Percentiles rank a stretch among this genome's conserved stretches.
Evolutionary conservation across 2,113 vertebrate genomes (phyloP).

Genomic region (Tragelaphus scriptus): DNA sequence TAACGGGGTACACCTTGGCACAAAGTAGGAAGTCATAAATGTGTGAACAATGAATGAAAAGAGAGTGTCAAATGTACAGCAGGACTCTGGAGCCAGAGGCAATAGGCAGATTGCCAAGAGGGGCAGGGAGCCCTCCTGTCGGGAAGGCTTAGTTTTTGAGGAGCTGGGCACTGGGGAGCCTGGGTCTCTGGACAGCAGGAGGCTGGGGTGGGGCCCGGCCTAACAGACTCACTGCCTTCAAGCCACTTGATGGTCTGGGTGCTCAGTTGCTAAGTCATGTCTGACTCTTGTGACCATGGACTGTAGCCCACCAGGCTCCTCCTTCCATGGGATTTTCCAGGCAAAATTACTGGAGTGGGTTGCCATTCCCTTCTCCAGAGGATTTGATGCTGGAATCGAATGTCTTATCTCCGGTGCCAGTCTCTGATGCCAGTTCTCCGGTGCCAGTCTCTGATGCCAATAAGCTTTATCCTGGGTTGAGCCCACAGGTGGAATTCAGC

Average conservation of each 20-base stretch:
- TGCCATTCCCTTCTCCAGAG: neutral
- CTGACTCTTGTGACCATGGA: fast-evolving
- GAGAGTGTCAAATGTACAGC: neutral
- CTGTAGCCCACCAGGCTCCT: neutral
- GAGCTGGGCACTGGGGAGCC: neutral
- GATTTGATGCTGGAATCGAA: neutral
- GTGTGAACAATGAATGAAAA: neutral
- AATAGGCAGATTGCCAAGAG: neutral
- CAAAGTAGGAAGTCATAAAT: neutral
- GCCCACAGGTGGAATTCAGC: neutral
- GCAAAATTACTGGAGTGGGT: neutral
- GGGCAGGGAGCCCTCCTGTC: neutral
- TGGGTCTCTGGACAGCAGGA: neutral
- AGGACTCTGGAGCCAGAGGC: neutral
- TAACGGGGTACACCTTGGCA: neutral
- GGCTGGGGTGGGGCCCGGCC: too few species aligned
- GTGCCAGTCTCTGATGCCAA: too few species aligned
- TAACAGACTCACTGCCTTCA: neutral
- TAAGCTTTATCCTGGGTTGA: neutral
- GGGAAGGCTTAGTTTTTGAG: neutral
- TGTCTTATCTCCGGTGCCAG: neutral
- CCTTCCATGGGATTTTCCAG: neutral
- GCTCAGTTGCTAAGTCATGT: neutral
- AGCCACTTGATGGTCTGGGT: neutral
- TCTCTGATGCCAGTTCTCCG: neutral